Evolutionary conservation across 2,797 vertebrate species (phyloP), one percentile per base, ranked within the genome.

Genomic region (Aselliscus stoliczkanus): DNA sequence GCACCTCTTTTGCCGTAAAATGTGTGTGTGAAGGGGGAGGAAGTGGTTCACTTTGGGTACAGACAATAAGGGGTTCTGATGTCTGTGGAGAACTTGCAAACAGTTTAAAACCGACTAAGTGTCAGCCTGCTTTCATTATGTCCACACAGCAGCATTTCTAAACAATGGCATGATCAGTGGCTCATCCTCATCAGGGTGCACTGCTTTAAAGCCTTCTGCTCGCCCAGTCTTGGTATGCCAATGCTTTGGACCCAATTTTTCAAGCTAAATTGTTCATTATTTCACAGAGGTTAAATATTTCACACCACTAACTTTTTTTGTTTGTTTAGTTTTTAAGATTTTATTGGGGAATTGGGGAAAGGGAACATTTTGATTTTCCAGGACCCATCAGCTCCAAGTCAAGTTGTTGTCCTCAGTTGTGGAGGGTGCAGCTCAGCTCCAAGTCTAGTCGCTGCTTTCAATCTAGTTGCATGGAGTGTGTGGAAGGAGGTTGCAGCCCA

Each of bases 231-330:
- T 83, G 21, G 8, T 72, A 83, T 10, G 39, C 4, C 42, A 27
- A 15, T 50, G 56, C 27, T 73, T 88, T 81, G 47, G 39, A 87
- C 2, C 11, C 23, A 83, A 10, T 37, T 85, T 81, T 88, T 79
- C 17, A 86, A 92, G 29, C 29, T n/a, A 64, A 83, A 54, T 87
- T 93, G 37, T 56, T 95, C 52, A 47, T 50, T 93, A 52, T 93
- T 87, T 95, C 42, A 62, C 17, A 79, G 62, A 67, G 4, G 1
- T 58, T 64, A 75, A 10, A 5, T 60, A 25, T 67, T 92, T 85
- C 15, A 50, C 69, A 92, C 31, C 44, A 80, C 27, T 42, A 42
- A 42, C 42, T 42, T 42, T 42, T 42, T 42, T n/a, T n/a, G n/a
- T n/a, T n/a, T 42, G n/a, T n/a, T n/a, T n/a, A n/a, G n/a, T 42